Evolutionary conservation across 2,113 vertebrate species (phyloP), one percentile per base, ranked within the genome.

Genomic region (Ifrita kowaldi): DNA sequence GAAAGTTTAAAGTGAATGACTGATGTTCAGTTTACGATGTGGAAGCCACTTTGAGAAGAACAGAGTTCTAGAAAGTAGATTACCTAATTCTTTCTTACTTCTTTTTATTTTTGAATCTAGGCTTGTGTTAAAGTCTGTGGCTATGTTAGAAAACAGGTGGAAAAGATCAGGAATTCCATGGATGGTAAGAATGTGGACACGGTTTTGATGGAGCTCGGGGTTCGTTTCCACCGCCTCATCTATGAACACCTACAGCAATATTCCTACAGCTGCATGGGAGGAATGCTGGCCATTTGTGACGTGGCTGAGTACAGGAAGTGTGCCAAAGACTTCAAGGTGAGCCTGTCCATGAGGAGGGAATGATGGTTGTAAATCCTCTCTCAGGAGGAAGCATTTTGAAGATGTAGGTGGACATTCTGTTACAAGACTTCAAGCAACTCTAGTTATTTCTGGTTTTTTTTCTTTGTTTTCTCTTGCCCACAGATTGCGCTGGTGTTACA

Each of bases 171-270:
- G 64, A 98, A 98, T 90, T 99, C 99, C 79, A 99, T 99, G 99
- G 99, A 99, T 92, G 99, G 99, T 33, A 99, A 99, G 95, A 99
- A 99, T 11, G 99, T 99, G 92, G 99, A 99, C 97, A 99, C 99
- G 0, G 99, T 99, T 94, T 97, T 99, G 97, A 99, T 99, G 90
- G 99, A 99, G 96, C 92, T 99, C 89, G 99, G 99, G 67, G 98
- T 99, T 79, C 99, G 99, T 90, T 99, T 99, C 97, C 99, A 99
- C 97, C 98, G 99, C 41, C 99, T 99, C 80, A 98, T 99, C 95
- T 99, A 99, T 28, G 99, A 99, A 73, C 99, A 99, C 97, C 98
- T 99, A 71, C 99, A 99, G 97, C 99, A 99, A 95, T 99, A 99
- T 98, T 99, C 98, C 91, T 99, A 99, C 98, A 99, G 99, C 96